Conservation (phyloP, 2,113 vertebrate genomes). For the Speoplatyrhinus poulsoni region DNA sequence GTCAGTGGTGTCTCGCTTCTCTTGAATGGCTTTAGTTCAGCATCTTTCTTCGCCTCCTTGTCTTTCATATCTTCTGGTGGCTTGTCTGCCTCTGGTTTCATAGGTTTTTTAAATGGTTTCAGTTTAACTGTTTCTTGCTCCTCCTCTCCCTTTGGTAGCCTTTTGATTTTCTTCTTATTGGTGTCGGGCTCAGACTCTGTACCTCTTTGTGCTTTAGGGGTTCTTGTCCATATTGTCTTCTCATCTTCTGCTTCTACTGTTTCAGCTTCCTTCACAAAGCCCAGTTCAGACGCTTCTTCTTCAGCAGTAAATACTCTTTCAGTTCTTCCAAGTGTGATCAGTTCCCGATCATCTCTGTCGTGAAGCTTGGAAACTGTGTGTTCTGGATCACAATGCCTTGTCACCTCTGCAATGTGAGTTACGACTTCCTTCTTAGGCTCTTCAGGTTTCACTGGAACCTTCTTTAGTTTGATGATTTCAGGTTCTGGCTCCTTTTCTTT, state of each 20-base stretch:
- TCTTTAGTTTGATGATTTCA: slow-evolving; percentile 66
- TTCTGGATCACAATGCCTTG: slow-evolving; percentile 44
- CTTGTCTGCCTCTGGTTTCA: slow-evolving; percentile 32
- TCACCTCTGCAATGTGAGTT: slow-evolving; percentile 34
- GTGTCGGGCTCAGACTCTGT: slow-evolving; percentile 44
- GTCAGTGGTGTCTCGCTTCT: slow-evolving; percentile 27
- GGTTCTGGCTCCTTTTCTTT: slow-evolving; percentile 63
- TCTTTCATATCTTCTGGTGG: slow-evolving; percentile 29
- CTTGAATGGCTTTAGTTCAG: slow-evolving; percentile 7
- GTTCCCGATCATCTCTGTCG: slow-evolving; percentile 42
- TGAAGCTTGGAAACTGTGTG: slow-evolving; percentile 25
- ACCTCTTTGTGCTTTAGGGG: slow-evolving; percentile 31
- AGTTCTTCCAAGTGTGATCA: slow-evolving; percentile 23
- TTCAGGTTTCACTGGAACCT: slow-evolving; percentile 54
- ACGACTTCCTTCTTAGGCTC: slow-evolving; percentile 57
- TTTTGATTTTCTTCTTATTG: slow-evolving; percentile 60
- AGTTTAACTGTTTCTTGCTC: slow-evolving; percentile 55
- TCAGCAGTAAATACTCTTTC: slow-evolving; percentile 38
- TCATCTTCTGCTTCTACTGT: slow-evolving; percentile 28
- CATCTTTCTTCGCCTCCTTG: slow-evolving; percentile 28
- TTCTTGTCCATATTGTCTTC: slow-evolving; percentile 51
- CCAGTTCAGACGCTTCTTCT: slow-evolving; percentile 25
- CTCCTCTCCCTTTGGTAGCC: slow-evolving; percentile 48
- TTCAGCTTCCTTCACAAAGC: slow-evolving; percentile 23
- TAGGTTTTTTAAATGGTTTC: slow-evolving; percentile 61